Evolutionary conservation across 2,113 vertebrate species (phyloP).

Genomic region (Macrotus californicus): DNA sequence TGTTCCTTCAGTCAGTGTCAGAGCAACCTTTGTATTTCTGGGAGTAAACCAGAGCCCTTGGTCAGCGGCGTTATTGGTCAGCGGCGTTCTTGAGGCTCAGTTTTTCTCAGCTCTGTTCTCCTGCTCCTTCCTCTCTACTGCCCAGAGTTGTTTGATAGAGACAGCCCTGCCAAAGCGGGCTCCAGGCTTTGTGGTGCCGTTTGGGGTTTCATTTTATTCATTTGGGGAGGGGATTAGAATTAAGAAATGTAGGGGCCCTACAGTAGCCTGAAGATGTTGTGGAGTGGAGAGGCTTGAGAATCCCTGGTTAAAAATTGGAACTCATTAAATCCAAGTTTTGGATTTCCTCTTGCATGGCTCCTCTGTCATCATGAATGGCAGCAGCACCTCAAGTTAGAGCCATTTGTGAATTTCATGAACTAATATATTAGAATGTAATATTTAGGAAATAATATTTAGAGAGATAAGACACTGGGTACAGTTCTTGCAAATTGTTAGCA

Average conservation of each 20-base stretch:
- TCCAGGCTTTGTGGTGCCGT: neutral
- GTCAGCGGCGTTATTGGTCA: no score
- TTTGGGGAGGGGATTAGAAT: neutral
- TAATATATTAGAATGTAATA: no score
- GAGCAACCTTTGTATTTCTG: neutral
- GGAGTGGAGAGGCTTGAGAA: neutral
- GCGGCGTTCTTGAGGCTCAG: neutral
- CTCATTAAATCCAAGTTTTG: neutral
- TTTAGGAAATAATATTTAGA: neutral
- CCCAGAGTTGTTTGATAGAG: neutral
- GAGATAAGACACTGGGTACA: neutral
- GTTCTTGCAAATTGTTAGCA: neutral
- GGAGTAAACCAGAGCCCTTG: neutral
- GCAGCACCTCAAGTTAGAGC: constrained; percentile 4
- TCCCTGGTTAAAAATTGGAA: neutral
- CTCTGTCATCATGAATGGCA: neutral
- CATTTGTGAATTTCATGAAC: constrained; percentile 31
- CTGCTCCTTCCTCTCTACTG: neutral
- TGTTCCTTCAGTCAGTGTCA: neutral
- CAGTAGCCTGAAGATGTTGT: neutral
- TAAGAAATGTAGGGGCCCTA: neutral
- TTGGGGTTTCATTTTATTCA: neutral
- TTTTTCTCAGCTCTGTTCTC: neutral
- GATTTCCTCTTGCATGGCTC: neutral
- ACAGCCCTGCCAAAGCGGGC: neutral